These are phyloP conservation scores for Eulemur rufifrons DNA, from an alignment of 2,113 vertebrate species.

Conservation along the genomic window DNA sequence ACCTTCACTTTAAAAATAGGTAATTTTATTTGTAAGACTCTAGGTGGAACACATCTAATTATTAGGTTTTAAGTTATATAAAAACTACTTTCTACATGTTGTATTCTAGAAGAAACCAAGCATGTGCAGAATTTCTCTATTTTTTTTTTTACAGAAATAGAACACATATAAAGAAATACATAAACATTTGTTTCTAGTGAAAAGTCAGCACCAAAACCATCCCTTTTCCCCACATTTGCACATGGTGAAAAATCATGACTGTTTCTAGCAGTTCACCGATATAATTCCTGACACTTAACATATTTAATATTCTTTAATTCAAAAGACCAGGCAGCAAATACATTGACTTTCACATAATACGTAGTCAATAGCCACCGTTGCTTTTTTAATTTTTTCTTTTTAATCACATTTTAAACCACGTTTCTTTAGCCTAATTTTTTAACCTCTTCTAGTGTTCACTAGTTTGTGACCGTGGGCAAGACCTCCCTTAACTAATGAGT, in stretches of 20 bases:
- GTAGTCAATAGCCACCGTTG: neutral
- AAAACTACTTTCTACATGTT: neutral
- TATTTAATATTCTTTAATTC: neutral
- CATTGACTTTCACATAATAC: neutral
- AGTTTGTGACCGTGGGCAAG: neutral
- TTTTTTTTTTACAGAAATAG: neutral
- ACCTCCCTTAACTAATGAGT: neutral
- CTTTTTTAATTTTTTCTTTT: neutral
- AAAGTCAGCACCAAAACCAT: neutral
- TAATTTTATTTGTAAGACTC: slow-evolving; percentile 32
- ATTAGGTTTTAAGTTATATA: neutral
- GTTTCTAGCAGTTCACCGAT: neutral
- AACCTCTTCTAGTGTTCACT: neutral
- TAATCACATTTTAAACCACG: neutral
- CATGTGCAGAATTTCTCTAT: neutral
- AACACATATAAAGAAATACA: neutral
- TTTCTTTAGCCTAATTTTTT: neutral
- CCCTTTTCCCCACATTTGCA: neutral
- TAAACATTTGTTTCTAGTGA: neutral
- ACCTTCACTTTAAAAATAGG: slow-evolving; percentile 34
- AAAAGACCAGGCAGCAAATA: neutral
- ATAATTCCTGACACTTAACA: neutral
- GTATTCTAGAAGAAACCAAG: neutral
- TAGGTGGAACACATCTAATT: neutral
- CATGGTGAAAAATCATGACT: neutral